Conservation (phyloP, 1,140 invertebrate species). For the Dufourea novaeangliae region DNA sequence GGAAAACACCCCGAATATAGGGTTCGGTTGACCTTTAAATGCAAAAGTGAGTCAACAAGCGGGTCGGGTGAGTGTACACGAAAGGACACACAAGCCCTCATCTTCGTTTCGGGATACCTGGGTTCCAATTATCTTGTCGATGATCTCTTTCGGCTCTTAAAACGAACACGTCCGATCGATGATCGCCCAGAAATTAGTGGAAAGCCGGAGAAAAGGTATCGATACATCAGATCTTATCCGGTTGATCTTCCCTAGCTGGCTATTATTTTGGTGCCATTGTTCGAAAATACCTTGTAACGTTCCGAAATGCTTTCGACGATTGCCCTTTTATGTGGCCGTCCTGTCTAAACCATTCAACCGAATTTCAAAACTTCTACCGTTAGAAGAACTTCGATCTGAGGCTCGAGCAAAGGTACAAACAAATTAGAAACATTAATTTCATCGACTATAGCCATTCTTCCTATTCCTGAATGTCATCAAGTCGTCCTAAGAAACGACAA, state of each 20-base stretch:
- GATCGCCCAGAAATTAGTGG: constrained; percentile 55
- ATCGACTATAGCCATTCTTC: too few relatives aligned
- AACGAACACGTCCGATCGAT: constrained; percentile 1
- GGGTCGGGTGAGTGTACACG: constrained; percentile 26
- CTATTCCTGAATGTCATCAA: too few relatives aligned
- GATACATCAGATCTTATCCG: constrained; percentile 46
- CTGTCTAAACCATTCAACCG: background rate
- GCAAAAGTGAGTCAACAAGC: constrained; percentile 44
- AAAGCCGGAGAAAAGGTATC: constrained; percentile 44
- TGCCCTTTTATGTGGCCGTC: background rate
- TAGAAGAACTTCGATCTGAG: too few relatives aligned
- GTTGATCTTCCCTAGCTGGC: constrained; percentile 39
- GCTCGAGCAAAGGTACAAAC: too few relatives aligned
- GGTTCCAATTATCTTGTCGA: constrained; percentile 45
- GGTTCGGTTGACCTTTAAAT: constrained; percentile 12
- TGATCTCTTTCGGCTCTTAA: constrained; percentile 45
- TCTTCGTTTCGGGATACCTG: constrained; percentile 56
- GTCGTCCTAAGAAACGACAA: too few relatives aligned
- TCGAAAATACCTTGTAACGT: constrained; percentile 25
- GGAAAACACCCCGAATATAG: constrained; percentile 25
- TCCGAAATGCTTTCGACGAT: constrained; percentile 29
- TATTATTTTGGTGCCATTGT: constrained; percentile 51
- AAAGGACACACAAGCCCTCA: constrained; percentile 45
- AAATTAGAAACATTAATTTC: too few relatives aligned
- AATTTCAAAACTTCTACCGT: background rate